Base-by-base conservation (phyloP, 2,113 vertebrate species). In the Pomatostomus ruficeps region DNA sequence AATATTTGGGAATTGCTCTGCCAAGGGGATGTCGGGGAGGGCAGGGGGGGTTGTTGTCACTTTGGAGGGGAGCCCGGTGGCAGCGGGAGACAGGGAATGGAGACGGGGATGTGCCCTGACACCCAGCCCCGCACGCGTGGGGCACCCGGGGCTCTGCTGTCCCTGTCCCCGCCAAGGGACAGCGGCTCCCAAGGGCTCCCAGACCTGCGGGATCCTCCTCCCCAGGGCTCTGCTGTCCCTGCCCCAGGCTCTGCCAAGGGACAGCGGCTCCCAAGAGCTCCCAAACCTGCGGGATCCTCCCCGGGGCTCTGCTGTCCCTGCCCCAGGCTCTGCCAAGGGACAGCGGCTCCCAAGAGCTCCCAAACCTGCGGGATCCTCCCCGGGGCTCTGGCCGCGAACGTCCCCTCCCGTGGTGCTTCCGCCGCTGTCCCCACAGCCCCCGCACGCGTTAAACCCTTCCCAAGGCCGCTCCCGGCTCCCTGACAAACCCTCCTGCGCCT, bases 51-150 rank as follows among this genome's bases (percentile, higher is more conserved):
- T 51, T 58, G 86, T 17, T 52, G 86, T 38, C 45, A 6, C 68
- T 52, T 59, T 67, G 81, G 67, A 82, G 40, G 38, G 33, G 35
- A 88, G 33, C 79, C 58, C 38, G 74, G 62, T 11, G 48, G 52
- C 80, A 16, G 52, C 5, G 3, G 55, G 61, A n/a, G 29, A 4
- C 23, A 0, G 10, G 16, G 71, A 40, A 14, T 21, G 16, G 65
- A 31, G 58, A 15, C 1, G 14, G 45, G 55, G 63, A 65, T 0
- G 5, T 0, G 1, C 23, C 63, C 49, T 10, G 7, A 45, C 17
- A 8, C 29, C 59, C 6, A 4, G 4, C 26, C 10, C 20, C 0
- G 9, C 42, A 20, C 31, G 1, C 4, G 2, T 1, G 10, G 43
- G n/a, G 23, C 75, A 13, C 11, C n/a, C 42, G 9, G 1, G 48